These are phyloP conservation scores for Onthophagus taurus DNA, from an alignment of 1,140 invertebrate genomes.

Conservation along the genomic window DNA sequence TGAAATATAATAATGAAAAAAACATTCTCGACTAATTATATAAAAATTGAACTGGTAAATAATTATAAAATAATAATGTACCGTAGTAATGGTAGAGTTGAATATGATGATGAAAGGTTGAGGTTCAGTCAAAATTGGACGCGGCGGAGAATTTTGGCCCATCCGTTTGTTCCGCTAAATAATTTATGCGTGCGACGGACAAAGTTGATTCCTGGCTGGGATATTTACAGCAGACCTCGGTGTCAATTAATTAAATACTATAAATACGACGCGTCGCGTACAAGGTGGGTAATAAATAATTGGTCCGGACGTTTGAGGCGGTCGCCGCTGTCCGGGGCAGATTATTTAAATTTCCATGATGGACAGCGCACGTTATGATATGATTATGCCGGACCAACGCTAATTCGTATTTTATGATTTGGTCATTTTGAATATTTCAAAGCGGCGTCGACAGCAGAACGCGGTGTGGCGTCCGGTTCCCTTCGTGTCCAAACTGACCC, in stretches of 20 bases:
- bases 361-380: conserved; percentile 22
- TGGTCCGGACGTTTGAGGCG: conserved; percentile 23
- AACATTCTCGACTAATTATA: no score
- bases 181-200: no score
- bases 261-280: conserved; percentile 19
- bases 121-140: no score
- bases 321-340: conserved; percentile 20
- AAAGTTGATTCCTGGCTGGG: no score
- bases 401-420: conserved; percentile 21
- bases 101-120: no score
- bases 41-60: no score
- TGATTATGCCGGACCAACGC: conserved; percentile 19
- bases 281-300: conserved; percentile 24
- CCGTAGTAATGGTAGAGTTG: no score
- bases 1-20: no score
- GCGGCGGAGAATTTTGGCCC: no score
- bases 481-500: neutral
- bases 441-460: conserved; percentile 9
- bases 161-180: no score
- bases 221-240: conserved; percentile 3
- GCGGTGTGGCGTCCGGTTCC: neutral
- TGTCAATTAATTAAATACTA: conserved; percentile 24
- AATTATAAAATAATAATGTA: no score
- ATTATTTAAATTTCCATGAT: conserved; percentile 24
- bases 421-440: conserved; percentile 19